Base-by-base conservation (phyloP, 2,888 invertebrate species). In the Ypsolopha sequella region DNA sequence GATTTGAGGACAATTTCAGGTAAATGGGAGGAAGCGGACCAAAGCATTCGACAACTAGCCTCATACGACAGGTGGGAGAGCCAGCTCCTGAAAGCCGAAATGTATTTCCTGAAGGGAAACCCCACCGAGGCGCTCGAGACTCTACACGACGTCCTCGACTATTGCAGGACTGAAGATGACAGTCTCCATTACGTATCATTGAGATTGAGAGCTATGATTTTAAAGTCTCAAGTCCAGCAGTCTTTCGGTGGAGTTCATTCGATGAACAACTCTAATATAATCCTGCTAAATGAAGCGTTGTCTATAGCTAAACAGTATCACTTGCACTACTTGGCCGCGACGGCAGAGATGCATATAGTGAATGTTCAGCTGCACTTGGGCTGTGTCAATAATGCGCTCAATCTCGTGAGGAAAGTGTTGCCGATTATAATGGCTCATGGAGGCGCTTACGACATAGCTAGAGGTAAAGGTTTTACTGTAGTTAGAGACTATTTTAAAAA, bases 361-460 rank as follows among this genome's bases (percentile, higher is more conserved):
- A 92, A 94, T 68, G 89, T 94, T 9, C 88, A 95, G 77, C 78
- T 95, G 38, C 85, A 91, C 55, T 90, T 95, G 88, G 92, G 91
- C 14, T 89, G 95, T 79, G 91, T 94, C 0, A 89, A 90, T 55
- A 94, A 95, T 70, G 95, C 95, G 0, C 73, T 94, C 52, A 84
- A 88, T 55, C 81, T 94, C 9, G 88, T 94, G 0, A 91, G 93
- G 58, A 88, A 90, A 71, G 89, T 92, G 52, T 87, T 95, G 63
- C 89, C 92, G 7, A 88, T 88, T 36, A 88, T 95, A 48, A 88
- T 95, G 70, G 91, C 94, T 0, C 94, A 96, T 66, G 96, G 96
- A 1, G 93, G 93, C 11, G 87, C 91, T 24, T 94, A 92, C 62
- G 96, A 97, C 70, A 90, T 92, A 64, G 95, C 93, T 1, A 90